These are phyloP conservation scores for Corythornis madagascariensis DNA, from an alignment of 2,113 vertebrate species.

Conservation along the genomic window DNA sequence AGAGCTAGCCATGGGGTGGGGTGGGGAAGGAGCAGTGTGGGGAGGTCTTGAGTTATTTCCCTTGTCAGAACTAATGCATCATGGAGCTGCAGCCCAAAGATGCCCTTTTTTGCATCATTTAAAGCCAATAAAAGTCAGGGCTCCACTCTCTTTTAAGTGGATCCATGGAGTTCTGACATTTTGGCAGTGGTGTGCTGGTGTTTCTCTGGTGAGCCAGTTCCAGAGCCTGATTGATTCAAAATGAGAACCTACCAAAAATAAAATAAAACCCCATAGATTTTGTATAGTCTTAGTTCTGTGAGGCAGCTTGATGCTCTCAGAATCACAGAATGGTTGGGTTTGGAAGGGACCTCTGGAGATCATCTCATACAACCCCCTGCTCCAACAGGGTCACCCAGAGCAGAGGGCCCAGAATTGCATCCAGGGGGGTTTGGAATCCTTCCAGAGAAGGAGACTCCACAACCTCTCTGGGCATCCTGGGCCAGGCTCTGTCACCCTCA, in stretches of 20 bases:
- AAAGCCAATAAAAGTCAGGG: background rate
- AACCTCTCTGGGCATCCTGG: background rate
- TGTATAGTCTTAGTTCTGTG: background rate
- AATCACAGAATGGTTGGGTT: background rate
- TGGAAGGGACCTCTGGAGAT: background rate
- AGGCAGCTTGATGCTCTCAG: background rate
- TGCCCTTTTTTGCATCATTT: background rate
- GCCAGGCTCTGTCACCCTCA: background rate
- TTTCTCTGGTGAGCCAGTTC: background rate
- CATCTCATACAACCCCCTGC: background rate
- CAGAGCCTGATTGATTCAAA: background rate
- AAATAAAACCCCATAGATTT: background rate
- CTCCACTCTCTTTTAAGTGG: background rate
- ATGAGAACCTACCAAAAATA: background rate
- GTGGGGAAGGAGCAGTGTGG: background rate
- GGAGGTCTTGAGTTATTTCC: background rate
- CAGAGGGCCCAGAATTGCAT: background rate
- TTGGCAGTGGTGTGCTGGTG: background rate
- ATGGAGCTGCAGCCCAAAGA: background rate
- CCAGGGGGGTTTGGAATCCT: background rate
- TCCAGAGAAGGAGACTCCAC: background rate
- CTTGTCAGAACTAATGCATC: slow-evolving; percentile 5
- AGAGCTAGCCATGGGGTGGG: background rate
- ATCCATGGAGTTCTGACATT: background rate
- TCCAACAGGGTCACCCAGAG: background rate